Conservation (phyloP, 1,140 invertebrate genomes). For the Diabrotica undecimpunctata region DNA sequence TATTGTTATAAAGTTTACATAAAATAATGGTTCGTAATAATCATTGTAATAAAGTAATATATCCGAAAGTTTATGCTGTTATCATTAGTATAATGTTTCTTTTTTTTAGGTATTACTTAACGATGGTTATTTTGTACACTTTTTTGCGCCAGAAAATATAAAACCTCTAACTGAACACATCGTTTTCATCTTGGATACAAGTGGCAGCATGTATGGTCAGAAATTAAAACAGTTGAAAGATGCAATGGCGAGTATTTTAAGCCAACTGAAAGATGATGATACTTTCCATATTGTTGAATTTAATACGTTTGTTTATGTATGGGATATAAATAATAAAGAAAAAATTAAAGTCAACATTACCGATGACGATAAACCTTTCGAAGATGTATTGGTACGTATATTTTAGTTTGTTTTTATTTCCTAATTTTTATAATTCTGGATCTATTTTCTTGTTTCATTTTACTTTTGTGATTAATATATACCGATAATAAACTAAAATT, state of each 20-base stretch:
- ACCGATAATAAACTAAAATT: too few species aligned
- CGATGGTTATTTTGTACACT: slow-evolving; percentile 74
- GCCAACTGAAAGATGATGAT: slow-evolving; percentile 58
- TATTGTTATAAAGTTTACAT: too few species aligned
- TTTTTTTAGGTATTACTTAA: slow-evolving; percentile 50
- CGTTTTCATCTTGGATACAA: slow-evolving; percentile 67
- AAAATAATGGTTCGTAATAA: too few species aligned
- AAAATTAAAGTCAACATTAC: slow-evolving; percentile 1
- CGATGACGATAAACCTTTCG: neutral
- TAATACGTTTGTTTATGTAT: slow-evolving; percentile 51
- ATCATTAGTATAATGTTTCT: neutral
- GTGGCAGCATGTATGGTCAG: slow-evolving; percentile 60
- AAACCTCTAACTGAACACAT: slow-evolving; percentile 62
- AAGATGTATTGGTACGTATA: neutral
- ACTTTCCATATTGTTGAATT: slow-evolving; percentile 65
- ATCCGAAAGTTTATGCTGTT: too few species aligned
- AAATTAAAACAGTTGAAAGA: slow-evolving; percentile 62
- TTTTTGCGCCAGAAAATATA: slow-evolving; percentile 60
- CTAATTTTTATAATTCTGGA: too few species aligned
- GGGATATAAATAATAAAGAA: slow-evolving; percentile 29
- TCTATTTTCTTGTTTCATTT: too few species aligned
- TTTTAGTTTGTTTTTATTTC: neutral
- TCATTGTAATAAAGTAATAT: too few species aligned
- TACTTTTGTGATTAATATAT: too few species aligned
- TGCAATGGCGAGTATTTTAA: slow-evolving; percentile 63